phyloP scores from a whole-genome alignment of 2,797 vertebrate genomes.

The Melanotaenia maccullochi region DNA sequence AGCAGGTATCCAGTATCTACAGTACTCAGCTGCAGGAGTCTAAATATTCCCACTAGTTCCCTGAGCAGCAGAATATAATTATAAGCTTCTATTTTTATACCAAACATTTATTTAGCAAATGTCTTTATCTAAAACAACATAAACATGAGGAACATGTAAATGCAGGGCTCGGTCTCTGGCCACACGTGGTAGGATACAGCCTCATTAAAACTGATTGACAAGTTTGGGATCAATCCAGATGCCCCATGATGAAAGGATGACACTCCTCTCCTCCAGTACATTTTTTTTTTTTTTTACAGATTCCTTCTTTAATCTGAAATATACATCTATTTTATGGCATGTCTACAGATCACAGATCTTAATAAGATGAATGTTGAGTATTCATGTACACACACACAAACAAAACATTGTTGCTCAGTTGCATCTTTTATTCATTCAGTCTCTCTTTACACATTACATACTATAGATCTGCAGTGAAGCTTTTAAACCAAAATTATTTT shows the following conservation, averaged over 20 bases:
- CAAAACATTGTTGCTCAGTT: conserved; percentile 59
- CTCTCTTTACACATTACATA: conserved; percentile 71
- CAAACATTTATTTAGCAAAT: neutral
- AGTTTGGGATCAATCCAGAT: neutral
- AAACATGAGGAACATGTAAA: neutral
- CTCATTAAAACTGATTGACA: neutral
- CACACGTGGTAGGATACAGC: neutral
- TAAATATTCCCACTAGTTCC: neutral
- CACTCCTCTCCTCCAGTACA: too few species aligned
- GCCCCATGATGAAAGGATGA: neutral
- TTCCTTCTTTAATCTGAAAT: too few species aligned
- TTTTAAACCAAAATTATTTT: conserved; percentile 54
- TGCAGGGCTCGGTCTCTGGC: neutral
- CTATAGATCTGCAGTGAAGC: conserved; percentile 72
- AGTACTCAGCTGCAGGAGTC: too few species aligned
- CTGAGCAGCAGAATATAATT: neutral
- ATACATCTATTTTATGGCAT: neutral
- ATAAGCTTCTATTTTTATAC: neutral
- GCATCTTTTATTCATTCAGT: conserved; percentile 79
- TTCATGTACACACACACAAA: conserved; percentile 40
- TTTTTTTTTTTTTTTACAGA: too few species aligned
- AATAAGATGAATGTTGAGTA: neutral
- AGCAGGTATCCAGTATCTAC: neutral
- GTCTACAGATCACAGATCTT: neutral
- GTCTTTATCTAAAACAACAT: neutral